These are phyloP conservation scores for Batillaria attramentaria DNA, from an alignment of 1,140 invertebrate species.

Conservation along the genomic window DNA sequence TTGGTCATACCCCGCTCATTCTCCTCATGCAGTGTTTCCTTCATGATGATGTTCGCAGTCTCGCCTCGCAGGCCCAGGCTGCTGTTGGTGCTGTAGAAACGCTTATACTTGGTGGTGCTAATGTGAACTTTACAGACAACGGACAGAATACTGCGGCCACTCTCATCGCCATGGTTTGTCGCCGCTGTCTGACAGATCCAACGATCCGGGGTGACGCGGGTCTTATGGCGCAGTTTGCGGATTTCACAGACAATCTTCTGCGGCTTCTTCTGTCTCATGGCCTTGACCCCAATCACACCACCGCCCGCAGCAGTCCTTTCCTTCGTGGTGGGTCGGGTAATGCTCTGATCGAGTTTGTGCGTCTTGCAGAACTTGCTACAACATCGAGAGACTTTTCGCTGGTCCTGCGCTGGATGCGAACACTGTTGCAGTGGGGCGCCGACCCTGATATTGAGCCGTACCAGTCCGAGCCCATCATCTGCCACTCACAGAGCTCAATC, in stretches of 20 bases:
- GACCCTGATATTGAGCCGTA: constrained; percentile 69
- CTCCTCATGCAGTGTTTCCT: constrained; percentile 61
- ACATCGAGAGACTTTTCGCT: constrained; percentile 51
- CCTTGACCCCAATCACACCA: constrained; percentile 63
- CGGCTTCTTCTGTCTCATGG: constrained; percentile 55
- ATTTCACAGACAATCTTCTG: constrained; percentile 55
- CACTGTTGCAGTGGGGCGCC: constrained; percentile 66
- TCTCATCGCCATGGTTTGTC: constrained; percentile 54
- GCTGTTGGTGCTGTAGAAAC: constrained; percentile 50
- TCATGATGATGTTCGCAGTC: constrained; percentile 48
- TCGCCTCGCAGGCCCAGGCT: constrained; percentile 45
- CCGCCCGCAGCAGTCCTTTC: constrained; percentile 28
- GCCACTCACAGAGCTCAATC: constrained; percentile 69
- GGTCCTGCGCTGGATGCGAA: constrained; percentile 63
- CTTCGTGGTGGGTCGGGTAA: constrained; percentile 47
- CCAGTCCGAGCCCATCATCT: constrained; percentile 67
- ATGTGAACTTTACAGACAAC: constrained; percentile 54
- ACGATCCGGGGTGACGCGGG: neutral
- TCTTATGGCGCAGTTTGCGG: constrained; percentile 44
- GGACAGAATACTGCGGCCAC: constrained; percentile 49
- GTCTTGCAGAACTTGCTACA: constrained; percentile 49
- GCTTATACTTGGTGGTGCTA: constrained; percentile 58
- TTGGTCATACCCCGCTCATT: constrained; percentile 62
- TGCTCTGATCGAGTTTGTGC: constrained; percentile 63
- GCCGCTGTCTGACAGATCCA: constrained; percentile 40